These are phyloP conservation scores for Taenioides sp. DNA, from an alignment of 2,797 vertebrate species.

Conservation along the genomic window DNA sequence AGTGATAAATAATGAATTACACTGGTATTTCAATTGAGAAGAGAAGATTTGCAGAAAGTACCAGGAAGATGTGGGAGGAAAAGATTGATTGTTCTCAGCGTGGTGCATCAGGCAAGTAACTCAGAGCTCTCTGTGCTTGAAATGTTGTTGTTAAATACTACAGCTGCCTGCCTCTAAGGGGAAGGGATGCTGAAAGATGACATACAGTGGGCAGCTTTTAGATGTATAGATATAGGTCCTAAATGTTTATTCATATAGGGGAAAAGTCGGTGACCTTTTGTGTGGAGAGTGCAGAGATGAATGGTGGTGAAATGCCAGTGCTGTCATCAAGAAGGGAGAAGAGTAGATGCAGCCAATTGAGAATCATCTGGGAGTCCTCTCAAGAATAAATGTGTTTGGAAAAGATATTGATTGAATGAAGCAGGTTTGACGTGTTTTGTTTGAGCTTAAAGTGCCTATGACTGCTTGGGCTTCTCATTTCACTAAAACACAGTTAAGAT, in stretches of 20 bases:
- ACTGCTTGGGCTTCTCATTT: no score
- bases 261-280: not conserved
- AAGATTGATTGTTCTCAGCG: slow-evolving; percentile 13
- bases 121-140: not conserved
- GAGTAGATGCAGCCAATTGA: not conserved
- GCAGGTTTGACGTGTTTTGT: not conserved
- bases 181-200: not conserved
- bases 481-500: no score
- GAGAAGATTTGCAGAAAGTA: slow-evolving; percentile 1
- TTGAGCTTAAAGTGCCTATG: no score
- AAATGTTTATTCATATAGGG: not conserved
- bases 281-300: not conserved
- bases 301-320: slow-evolving; percentile 21
- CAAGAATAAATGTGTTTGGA: not conserved
- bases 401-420: not conserved
- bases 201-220: not conserved
- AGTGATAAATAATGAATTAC: not conserved
- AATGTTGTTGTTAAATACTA: slow-evolving; percentile 21
- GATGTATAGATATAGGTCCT: not conserved
- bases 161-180: slow-evolving; percentile 17
- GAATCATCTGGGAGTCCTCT: not conserved
- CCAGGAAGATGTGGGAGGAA: slow-evolving; percentile 7
- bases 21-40: not conserved
- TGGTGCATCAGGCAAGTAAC: slow-evolving; percentile 6
- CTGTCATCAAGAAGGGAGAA: slow-evolving; percentile 12